phyloP scores from a whole-genome alignment of 2,888 invertebrate genomes.

The Drosophila paranaensis region DNA sequence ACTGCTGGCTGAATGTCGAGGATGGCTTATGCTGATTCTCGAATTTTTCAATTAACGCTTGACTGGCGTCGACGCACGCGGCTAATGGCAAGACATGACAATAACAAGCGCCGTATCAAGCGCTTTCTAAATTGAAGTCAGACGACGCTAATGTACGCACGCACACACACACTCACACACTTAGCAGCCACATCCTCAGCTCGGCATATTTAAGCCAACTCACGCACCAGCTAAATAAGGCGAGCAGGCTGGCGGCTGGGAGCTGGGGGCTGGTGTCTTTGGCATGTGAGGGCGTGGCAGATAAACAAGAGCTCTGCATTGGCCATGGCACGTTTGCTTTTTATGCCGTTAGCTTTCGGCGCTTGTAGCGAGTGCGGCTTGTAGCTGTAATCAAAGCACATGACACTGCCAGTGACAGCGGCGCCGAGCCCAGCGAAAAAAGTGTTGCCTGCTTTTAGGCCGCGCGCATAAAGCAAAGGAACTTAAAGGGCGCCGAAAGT shows the following conservation, averaged over 20 bases:
- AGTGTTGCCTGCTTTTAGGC: constrained; percentile 56
- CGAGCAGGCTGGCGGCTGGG: background rate
- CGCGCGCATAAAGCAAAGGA: constrained; percentile 17
- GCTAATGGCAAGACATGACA: constrained; percentile 75
- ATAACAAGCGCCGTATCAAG: constrained; percentile 68
- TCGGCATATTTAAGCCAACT: constrained; percentile 60
- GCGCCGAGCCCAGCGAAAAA: constrained; percentile 31
- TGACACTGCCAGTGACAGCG: constrained; percentile 50
- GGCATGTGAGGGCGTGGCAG: constrained; percentile 26
- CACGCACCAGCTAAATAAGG: constrained; percentile 55
- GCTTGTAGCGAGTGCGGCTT: constrained; percentile 26
- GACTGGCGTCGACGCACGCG: constrained; percentile 56
- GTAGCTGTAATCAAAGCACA: constrained; percentile 71
- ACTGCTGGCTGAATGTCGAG: background rate
- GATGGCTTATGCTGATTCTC: constrained; percentile 25
- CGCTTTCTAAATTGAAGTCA: constrained; percentile 48
- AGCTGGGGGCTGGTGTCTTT: background rate
- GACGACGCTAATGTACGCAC: constrained; percentile 48
- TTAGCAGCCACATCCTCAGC: constrained; percentile 23
- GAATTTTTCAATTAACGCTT: constrained; percentile 77
- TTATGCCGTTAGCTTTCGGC: constrained; percentile 44
- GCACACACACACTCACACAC: constrained; percentile 15
- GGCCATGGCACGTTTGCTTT: constrained; percentile 39
- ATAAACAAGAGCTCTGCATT: constrained; percentile 53
- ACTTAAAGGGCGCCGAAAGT: constrained; percentile 54